phyloP scores from a whole-genome alignment of 2,888 invertebrate genomes.

The Hypomecis punctinalis region DNA sequence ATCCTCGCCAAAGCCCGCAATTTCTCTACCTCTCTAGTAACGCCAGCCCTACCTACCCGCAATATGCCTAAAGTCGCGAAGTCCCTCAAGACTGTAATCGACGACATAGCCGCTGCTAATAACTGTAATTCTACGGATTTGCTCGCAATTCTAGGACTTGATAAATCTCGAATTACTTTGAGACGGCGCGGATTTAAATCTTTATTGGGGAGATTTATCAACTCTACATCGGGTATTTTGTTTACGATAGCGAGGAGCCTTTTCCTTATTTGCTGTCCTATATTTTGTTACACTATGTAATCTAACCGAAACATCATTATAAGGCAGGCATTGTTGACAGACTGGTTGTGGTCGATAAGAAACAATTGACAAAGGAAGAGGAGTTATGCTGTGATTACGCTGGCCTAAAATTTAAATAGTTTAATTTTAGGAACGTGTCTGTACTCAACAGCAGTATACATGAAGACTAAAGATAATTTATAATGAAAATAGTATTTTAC shows the following conservation, averaged over 20 bases:
- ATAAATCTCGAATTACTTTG: slow-evolving; percentile 31
- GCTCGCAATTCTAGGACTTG: slow-evolving; percentile 34
- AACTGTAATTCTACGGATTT: slow-evolving; percentile 36
- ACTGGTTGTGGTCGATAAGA: too few species aligned
- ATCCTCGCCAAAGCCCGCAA: too few species aligned
- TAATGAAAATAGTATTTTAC: too few species aligned
- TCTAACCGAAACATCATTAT: too few species aligned
- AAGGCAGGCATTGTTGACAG: too few species aligned
- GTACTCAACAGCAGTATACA: too few species aligned
- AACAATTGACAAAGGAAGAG: too few species aligned
- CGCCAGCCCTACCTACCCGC: slow-evolving; percentile 22
- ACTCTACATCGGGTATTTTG: slow-evolving; percentile 22
- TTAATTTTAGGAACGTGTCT: too few species aligned
- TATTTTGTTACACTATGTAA: background rate
- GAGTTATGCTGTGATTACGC: too few species aligned
- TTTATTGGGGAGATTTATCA: slow-evolving; percentile 29
- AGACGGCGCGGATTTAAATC: slow-evolving; percentile 20
- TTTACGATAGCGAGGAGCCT: slow-evolving; percentile 25
- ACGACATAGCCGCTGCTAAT: slow-evolving; percentile 30
- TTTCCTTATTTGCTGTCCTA: slow-evolving; percentile 15
- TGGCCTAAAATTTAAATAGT: too few species aligned
- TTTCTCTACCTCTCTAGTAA: too few species aligned
- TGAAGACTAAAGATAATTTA: too few species aligned
- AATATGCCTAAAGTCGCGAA: slow-evolving; percentile 17
- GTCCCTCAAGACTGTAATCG: slow-evolving; percentile 35